Percentiles rank a stretch among this genome's conserved stretches.
These are phyloP conservation scores for Sebastes aleutianus DNA, from an alignment of 2,797 vertebrate genomes.

Conservation along the genomic window DNA sequence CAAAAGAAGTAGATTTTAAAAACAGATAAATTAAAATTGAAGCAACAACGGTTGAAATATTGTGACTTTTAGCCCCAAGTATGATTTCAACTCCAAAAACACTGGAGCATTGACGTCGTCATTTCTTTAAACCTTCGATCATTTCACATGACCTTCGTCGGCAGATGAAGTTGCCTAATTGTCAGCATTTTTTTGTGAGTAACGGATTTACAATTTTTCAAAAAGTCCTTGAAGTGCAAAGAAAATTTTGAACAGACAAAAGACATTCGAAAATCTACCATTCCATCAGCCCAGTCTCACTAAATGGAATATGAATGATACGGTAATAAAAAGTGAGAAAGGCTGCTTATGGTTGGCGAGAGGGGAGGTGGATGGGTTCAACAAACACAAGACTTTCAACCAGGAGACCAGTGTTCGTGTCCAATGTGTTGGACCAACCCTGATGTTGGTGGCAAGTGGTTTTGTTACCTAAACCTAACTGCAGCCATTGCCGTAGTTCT, in stretches of 20 bases:
- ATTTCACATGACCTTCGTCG: background rate
- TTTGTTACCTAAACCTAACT: no score
- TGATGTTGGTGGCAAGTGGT: no score
- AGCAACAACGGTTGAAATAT: background rate
- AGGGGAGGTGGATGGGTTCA: no score
- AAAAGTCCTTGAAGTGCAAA: background rate
- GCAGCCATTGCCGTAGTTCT: no score
- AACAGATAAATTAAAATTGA: background rate
- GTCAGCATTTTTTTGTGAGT: background rate
- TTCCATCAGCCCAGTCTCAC: background rate
- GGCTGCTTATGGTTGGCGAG: no score
- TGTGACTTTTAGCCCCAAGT: background rate
- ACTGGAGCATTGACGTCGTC: background rate
- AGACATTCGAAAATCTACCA: background rate
- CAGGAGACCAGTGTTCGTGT: no score
- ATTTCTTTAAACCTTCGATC: background rate
- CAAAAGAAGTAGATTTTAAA: background rate
- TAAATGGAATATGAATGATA: no score
- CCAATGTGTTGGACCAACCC: no score
- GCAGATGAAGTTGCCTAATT: background rate
- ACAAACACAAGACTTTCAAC: no score
- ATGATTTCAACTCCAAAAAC: background rate
- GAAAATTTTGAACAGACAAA: background rate
- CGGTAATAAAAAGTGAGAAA: no score
- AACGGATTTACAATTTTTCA: background rate